A percentile compares a stretch with the other conserved stretches of the same genome.
Evolutionary conservation across 2,888 invertebrate species (phyloP).

Genomic region (Priocnemis perturbator): DNA sequence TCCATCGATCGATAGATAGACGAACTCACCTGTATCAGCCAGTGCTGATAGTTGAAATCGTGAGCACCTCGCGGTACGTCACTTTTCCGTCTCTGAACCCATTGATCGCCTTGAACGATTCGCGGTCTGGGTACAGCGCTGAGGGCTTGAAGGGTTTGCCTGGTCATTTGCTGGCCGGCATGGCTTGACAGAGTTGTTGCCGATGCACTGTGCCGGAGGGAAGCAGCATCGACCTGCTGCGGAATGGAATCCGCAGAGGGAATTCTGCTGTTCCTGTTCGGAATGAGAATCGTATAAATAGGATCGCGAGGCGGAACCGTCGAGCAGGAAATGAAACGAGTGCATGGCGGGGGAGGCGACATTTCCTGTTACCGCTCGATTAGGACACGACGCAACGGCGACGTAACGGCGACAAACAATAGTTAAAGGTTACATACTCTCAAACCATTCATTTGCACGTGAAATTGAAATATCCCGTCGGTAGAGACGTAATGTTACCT

Average conservation of each 20-base stretch:
- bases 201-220: slow-evolving; percentile 75
- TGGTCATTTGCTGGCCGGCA: slow-evolving; percentile 81
- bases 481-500: slow-evolving; percentile 64
- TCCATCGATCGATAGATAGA: no score
- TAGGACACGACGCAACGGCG: slow-evolving; percentile 24
- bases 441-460: no score
- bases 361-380: slow-evolving; percentile 30
- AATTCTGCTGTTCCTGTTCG: slow-evolving; percentile 78
- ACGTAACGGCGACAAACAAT: slow-evolving; percentile 13
- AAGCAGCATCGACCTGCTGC: slow-evolving; percentile 73
- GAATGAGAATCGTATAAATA: slow-evolving; percentile 12
- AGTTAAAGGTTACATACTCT: slow-evolving; percentile 8
- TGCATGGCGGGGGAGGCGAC: slow-evolving; percentile 2
- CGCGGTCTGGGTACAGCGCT: slow-evolving; percentile 88
- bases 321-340: slow-evolving; percentile 35
- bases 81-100: slow-evolving; percentile 82
- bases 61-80: slow-evolving; percentile 70
- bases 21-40: slow-evolving; percentile 86
- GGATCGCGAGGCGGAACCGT: neutral
- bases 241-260: slow-evolving; percentile 80
- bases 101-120: slow-evolving; percentile 83
- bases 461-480: no score
- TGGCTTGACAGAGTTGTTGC: slow-evolving; percentile 61
- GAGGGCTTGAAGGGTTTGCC: slow-evolving; percentile 83
- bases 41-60: slow-evolving; percentile 87